Evolutionary conservation across 2,113 vertebrate species (phyloP).

Genomic region (Ariopsis seemanni): DNA sequence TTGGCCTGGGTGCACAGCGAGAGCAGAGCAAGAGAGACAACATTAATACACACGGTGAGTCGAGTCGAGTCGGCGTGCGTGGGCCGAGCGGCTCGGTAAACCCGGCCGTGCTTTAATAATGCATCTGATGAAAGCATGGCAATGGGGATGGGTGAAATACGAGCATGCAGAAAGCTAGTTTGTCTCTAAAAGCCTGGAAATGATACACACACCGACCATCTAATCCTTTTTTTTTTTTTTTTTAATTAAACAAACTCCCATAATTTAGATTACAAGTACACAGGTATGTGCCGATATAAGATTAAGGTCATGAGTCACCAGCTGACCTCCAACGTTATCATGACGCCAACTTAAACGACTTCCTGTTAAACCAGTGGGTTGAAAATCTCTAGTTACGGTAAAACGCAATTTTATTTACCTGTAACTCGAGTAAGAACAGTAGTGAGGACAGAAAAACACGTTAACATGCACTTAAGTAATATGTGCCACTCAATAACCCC

Average conservation of each 20-base stretch:
- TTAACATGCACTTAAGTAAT: background rate
- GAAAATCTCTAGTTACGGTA: background rate
- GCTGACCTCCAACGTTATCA: background rate
- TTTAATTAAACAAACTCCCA: too few species aligned
- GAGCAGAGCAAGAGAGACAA: conserved; percentile 62
- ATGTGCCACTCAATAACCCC: background rate
- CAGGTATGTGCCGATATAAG: conserved; percentile 20
- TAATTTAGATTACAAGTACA: background rate
- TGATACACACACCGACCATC: background rate
- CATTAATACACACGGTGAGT: conserved; percentile 43
- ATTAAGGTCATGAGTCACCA: background rate
- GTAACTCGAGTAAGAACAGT: background rate
- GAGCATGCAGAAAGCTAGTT: conserved; percentile 7
- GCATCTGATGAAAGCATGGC: conserved; percentile 31
- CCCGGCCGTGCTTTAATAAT: conserved; percentile 26
- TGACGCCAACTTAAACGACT: background rate
- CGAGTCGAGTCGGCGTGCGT: conserved; percentile 21
- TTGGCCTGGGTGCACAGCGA: conserved; percentile 75
- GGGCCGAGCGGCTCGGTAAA: background rate
- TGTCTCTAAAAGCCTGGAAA: background rate
- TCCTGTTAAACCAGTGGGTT: background rate
- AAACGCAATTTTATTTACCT: background rate
- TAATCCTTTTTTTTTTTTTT: too few species aligned
- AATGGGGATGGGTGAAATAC: conserved; percentile 12
- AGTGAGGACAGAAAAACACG: background rate